phyloP scores from a whole-genome alignment of 2,888 invertebrate species.

The Phaonia tiefii region DNA sequence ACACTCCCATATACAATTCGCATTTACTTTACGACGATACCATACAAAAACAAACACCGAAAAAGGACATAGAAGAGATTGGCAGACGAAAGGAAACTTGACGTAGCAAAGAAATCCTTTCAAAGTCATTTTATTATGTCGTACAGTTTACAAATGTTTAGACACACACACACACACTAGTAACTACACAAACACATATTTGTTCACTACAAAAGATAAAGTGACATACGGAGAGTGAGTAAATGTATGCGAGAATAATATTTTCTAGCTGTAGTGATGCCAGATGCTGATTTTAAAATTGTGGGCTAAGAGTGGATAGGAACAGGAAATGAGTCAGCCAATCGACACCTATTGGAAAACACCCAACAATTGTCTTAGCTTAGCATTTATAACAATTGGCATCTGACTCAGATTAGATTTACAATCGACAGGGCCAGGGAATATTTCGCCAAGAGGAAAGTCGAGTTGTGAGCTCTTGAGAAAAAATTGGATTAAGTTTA shows the following conservation, averaged over 20 bases:
- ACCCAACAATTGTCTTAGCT: too few species aligned
- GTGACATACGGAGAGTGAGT: not conserved
- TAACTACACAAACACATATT: slow-evolving; percentile 13
- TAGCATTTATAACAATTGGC: too few species aligned
- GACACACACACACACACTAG: slow-evolving; percentile 24
- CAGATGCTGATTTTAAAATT: too few species aligned
- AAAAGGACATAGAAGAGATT: slow-evolving; percentile 7
- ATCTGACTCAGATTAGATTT: too few species aligned
- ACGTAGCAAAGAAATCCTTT: slow-evolving; percentile 48
- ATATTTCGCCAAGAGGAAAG: too few species aligned
- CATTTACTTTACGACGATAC: not conserved
- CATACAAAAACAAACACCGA: slow-evolving; percentile 22
- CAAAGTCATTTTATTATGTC: slow-evolving; percentile 56
- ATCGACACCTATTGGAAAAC: too few species aligned
- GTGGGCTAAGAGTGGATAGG: too few species aligned
- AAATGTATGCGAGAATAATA: not conserved
- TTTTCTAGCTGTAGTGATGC: not conserved
- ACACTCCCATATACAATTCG: not conserved
- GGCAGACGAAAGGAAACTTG: not conserved
- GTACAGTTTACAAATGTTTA: slow-evolving; percentile 30
- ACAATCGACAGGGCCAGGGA: too few species aligned
- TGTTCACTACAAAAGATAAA: slow-evolving; percentile 15
- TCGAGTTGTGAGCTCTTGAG: too few species aligned
- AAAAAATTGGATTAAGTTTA: too few species aligned
- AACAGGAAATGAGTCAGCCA: too few species aligned